Percentiles rank a stretch among this genome's conserved stretches.
phyloP scores from a whole-genome alignment of 2,797 vertebrate genomes.

The Peromyscus eremicus region DNA sequence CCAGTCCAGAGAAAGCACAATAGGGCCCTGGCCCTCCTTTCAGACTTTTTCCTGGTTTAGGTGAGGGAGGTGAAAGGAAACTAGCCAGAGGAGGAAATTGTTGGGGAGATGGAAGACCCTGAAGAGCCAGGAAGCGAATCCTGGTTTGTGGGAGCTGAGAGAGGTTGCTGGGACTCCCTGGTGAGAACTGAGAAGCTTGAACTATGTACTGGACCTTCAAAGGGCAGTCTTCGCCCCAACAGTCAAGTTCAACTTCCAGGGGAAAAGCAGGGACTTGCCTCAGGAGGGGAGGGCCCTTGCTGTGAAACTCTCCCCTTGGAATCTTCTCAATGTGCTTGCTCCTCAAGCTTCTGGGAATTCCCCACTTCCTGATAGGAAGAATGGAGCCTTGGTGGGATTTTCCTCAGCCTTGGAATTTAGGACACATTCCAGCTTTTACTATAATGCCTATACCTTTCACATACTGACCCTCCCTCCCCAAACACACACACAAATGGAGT shows the following conservation, averaged over 20 bases:
- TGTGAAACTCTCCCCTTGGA: neutral
- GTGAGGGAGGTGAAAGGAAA: neutral
- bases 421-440: slow-evolving; percentile 53
- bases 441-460: neutral
- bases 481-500: neutral
- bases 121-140: neutral
- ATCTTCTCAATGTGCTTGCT: neutral
- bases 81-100: neutral
- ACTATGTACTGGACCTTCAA: neutral
- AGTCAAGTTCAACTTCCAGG: neutral
- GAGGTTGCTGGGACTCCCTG: neutral
- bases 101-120: neutral
- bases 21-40: neutral
- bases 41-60: neutral
- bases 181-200: neutral
- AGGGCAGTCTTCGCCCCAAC: neutral
- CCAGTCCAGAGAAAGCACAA: neutral
- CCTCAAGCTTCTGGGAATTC: slow-evolving; percentile 71
- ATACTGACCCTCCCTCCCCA: neutral
- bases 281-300: neutral
- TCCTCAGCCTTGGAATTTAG: slow-evolving; percentile 67
- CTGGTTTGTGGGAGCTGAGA: neutral
- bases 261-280: slow-evolving; percentile 54
- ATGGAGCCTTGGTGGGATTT: slow-evolving; percentile 50
- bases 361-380: slow-evolving; percentile 77